Base-by-base conservation (phyloP, 37 sponge, comb jelly and placozoan species). In the Halichondria panicea region DNA sequence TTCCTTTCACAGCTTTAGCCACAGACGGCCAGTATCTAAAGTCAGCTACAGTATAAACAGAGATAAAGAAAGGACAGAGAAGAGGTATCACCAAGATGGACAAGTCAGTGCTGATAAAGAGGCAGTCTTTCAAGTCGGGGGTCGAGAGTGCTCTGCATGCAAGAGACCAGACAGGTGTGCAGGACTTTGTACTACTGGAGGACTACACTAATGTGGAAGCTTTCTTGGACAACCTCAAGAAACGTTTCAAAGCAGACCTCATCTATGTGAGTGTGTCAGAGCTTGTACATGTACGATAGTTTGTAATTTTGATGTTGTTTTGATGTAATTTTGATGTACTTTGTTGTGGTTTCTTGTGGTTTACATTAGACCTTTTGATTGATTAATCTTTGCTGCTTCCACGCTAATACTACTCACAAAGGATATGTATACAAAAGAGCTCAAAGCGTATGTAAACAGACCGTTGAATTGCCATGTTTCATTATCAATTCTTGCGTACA, bases 141-240 rank as follows among this genome's bases (percentile, higher is more conserved):
- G 73, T 84, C 68, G 91, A 91, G 74, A 91, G 91, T 38, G 56
- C 65, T 22, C 78, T 91, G 21, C 76, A 70, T 34, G 76, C 68
- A 32, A 56, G 94, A 7, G 87, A 89, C 50, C 57, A 55, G 12
- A 76, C 82, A 18, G 94, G 94, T 1, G 94, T 93, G 21, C 87
- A 93, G 61, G 90, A 93, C 80, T 89, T 86, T 39, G 84, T 93
- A 4, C 87, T 93, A 15, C 70, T 93, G 83, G 91, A 93, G 43
- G 72, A 93, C 70, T 90, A 82, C 68, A 68, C 31, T 13, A 84
- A 78, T 25, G 83, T 74, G 48, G 80, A 76, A 60, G 94, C 87
- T 12, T 93, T 93, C 61, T 42, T 85, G 37, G 91, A 72, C 32
- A 93, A 93, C 61, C 84, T 93, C 45, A 62, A 35, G 68, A 93